Conservation (phyloP, 2,113 vertebrate genomes). For the Monarcha castaneiventris region DNA sequence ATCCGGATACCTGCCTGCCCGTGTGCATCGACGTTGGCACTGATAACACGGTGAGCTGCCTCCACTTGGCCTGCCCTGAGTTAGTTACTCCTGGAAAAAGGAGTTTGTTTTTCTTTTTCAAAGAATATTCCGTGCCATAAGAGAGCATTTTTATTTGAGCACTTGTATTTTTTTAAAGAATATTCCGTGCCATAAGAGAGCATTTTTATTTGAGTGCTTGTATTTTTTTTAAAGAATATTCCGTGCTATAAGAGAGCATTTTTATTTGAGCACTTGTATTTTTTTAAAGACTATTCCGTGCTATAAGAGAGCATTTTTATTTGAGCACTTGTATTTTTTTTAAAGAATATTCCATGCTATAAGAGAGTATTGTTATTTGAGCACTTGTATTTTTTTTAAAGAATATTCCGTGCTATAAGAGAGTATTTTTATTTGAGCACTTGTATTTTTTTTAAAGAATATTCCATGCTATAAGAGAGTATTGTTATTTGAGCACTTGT, state of each 20-base stretch:
- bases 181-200: not conserved
- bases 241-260: not conserved
- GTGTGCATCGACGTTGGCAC: conserved; percentile 96
- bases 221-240: not conserved
- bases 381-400: not conserved
- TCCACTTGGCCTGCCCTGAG: not conserved
- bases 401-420: not conserved
- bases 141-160: no score
- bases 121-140: not conserved
- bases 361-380: not conserved
- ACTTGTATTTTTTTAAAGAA: not conserved
- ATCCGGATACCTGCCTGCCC: conserved; percentile 87
- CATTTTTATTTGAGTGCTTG: no score
- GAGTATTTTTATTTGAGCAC: no score
- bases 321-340: not conserved
- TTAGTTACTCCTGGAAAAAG: not conserved
- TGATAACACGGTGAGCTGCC: conserved; percentile 84
- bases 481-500: no score
- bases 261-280: no score
- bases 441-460: not conserved
- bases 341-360: not conserved
- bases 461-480: not conserved
- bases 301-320: not conserved
- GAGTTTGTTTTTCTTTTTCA: not conserved
- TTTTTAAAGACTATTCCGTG: not conserved